Percentiles rank a stretch among this genome's conserved stretches.
Conservation (phyloP, 2,888 invertebrate species). For the Allacma fusca region DNA sequence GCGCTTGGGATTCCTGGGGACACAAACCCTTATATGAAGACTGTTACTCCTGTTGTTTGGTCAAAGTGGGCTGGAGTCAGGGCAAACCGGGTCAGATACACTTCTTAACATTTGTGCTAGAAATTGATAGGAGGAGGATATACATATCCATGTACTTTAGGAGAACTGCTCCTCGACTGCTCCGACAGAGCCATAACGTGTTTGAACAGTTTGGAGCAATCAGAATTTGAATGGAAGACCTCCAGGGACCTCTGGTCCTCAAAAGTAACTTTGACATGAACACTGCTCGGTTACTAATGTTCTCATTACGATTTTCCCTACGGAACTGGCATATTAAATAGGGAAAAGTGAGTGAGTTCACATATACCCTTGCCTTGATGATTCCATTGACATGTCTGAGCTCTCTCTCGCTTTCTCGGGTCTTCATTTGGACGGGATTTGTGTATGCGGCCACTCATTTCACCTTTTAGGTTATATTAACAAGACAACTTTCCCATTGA, state of each 20-base stretch:
- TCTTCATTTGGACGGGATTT: not conserved
- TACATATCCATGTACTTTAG: no score
- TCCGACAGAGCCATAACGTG: not conserved
- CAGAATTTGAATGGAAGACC: conserved; percentile 16
- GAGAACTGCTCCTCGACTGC: no score
- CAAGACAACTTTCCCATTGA: no score
- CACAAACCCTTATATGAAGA: no score
- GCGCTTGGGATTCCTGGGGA: no score
- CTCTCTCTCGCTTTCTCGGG: not conserved
- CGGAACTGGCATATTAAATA: conserved; percentile 16
- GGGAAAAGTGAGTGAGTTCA: not conserved
- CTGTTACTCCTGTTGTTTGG: no score
- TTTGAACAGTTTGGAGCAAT: conserved; percentile 7
- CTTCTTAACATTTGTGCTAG: no score
- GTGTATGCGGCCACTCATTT: not conserved
- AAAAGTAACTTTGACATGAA: conserved; percentile 14
- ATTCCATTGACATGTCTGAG: not conserved
- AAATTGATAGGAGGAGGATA: no score
- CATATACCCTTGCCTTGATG: not conserved
- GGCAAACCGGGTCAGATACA: no score
- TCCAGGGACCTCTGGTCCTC: not conserved
- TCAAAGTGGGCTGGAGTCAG: no score
- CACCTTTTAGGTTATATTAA: not conserved
- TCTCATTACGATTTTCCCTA: conserved; percentile 7
- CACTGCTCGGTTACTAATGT: conserved; percentile 9